These are phyloP conservation scores for Drosophila neocordata DNA, from an alignment of 1,140 invertebrate species.

Conservation along the genomic window DNA sequence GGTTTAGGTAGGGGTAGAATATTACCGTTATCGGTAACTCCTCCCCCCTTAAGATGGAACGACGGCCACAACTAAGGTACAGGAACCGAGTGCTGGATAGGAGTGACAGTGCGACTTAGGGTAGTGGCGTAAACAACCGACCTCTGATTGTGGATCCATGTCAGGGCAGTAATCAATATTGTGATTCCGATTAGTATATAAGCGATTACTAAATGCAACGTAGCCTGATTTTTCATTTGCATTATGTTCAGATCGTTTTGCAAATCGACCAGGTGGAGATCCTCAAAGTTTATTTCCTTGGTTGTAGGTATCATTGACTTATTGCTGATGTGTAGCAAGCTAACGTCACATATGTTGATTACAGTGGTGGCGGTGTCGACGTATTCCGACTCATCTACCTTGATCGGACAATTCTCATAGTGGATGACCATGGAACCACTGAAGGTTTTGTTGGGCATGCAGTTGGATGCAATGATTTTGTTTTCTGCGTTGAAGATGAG, in stretches of 20 bases:
- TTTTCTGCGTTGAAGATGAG: neutral
- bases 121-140: neutral
- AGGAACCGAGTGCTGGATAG: neutral
- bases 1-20: no score
- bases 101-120: neutral
- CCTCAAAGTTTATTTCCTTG: neutral
- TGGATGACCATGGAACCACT: neutral
- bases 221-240: neutral
- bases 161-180: neutral
- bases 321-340: neutral
- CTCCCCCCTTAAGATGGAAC: neutral
- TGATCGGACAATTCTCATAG: neutral
- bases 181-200: neutral
- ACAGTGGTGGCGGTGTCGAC: neutral
- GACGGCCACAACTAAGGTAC: neutral
- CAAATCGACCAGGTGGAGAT: neutral
- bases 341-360: neutral
- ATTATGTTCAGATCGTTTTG: neutral
- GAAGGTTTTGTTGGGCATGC: neutral
- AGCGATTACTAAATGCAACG: neutral
- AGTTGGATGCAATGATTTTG: neutral
- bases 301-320: neutral
- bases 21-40: no score
- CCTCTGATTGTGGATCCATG: neutral
- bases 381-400: neutral